Percentiles rank a stretch among this genome's conserved stretches.
phyloP scores from a whole-genome alignment of 2,888 invertebrate species.

The Patella pellucida region DNA sequence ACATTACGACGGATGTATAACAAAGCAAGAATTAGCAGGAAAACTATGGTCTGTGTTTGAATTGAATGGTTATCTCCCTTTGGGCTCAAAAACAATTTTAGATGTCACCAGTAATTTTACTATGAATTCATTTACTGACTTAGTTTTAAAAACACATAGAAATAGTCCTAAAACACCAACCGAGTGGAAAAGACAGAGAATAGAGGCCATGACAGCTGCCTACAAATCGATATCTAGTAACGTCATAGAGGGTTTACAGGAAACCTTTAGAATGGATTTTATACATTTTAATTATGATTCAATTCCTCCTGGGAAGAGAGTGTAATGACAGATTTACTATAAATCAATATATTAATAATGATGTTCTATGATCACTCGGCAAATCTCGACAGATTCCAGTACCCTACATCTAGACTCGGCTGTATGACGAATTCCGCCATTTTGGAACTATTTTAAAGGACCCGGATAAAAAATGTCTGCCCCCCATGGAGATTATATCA shows the following conservation, averaged over 20 bases:
- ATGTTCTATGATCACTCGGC: no score
- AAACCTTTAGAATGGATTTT: background rate
- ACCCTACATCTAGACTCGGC: no score
- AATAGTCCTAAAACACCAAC: background rate
- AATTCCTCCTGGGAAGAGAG: background rate
- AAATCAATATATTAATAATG: no score
- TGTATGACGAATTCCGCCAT: no score
- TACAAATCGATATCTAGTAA: background rate
- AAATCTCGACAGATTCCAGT: no score
- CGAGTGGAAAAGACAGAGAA: background rate
- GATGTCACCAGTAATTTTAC: background rate
- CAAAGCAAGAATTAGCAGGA: conserved; percentile 25
- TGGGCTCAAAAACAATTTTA: background rate
- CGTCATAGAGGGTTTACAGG: background rate
- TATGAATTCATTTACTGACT: background rate
- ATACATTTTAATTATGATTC: background rate
- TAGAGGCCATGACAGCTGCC: background rate
- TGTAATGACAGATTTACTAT: no score
- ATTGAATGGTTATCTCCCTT: conserved; percentile 47
- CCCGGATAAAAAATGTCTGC: no score
- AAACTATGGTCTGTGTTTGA: conserved; percentile 44
- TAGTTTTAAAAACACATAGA: background rate
- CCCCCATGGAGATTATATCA: no score
- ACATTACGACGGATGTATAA: conserved; percentile 26
- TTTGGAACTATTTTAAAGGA: no score